A percentile compares a stretch with the other conserved stretches of the same genome.
Evolutionary conservation across 2,797 vertebrate species (phyloP).

Genomic region (Myotis daubentonii): DNA sequence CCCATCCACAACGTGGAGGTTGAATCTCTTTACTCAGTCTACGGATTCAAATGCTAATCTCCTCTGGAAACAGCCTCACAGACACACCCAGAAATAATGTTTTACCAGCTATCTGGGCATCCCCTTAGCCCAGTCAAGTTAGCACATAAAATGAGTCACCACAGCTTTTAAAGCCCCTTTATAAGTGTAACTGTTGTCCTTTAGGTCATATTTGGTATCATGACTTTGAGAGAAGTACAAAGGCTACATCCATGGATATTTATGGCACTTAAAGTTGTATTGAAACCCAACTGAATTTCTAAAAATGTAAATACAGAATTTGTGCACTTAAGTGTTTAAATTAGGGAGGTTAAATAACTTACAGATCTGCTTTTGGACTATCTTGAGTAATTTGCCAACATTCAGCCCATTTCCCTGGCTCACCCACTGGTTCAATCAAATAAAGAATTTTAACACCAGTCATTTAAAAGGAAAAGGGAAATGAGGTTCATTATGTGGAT

Average conservation of each 20-base stretch:
- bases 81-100: neutral
- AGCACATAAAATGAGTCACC: neutral
- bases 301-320: conserved; percentile 20
- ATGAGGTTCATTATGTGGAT: neutral
- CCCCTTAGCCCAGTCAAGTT: neutral
- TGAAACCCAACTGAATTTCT: neutral
- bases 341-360: neutral
- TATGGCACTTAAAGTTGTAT: neutral
- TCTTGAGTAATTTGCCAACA: neutral
- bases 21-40: neutral
- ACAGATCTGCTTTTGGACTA: neutral
- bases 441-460: neutral
- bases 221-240: neutral
- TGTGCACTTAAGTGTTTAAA: neutral
- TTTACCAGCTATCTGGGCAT: neutral
- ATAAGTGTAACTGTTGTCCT: conserved; percentile 17
- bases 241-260: neutral
- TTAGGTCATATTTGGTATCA: neutral
- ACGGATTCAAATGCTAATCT: neutral
- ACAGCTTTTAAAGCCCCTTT: conserved; percentile 29
- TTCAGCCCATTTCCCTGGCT: neutral
- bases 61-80: neutral
- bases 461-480: neutral
- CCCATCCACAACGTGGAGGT: neutral
- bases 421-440: neutral